Evolutionary conservation across 1,140 invertebrate genomes (phyloP).

Genomic region (Plectrocnemia conspersa): DNA sequence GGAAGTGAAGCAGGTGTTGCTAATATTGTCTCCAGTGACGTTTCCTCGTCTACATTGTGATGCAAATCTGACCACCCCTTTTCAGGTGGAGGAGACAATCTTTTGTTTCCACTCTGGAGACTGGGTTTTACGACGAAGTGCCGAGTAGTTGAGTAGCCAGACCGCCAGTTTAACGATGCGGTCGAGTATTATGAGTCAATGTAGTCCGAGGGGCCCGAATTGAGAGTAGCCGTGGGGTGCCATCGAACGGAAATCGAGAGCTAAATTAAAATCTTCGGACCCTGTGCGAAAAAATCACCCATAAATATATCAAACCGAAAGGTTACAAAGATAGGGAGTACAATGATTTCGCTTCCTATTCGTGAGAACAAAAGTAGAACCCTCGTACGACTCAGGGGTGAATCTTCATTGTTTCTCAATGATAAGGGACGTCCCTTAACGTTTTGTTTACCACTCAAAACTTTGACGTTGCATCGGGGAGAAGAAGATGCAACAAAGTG

Average conservation of each 20-base stretch:
- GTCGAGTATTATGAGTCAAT: conserved; percentile 1
- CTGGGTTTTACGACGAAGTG: not conserved
- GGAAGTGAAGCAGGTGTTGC: conserved; percentile 7
- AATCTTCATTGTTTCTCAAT: conserved; percentile 24
- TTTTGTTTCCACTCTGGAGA: conserved; percentile 9
- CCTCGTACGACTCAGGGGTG: conserved; percentile 6
- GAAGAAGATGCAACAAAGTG: too few species aligned
- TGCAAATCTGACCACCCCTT: conserved; percentile 3
- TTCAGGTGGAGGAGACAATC: not conserved
- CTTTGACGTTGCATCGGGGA: conserved; percentile 10
- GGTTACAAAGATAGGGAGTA: too few species aligned
- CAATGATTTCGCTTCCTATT: too few species aligned
- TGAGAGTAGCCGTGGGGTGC: too few species aligned
- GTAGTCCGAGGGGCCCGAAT: not conserved
- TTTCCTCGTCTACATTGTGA: conserved; percentile 17
- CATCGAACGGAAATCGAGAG: too few species aligned
- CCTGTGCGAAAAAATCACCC: not conserved
- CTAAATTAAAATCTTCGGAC: not conserved
- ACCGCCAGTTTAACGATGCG: conserved; percentile 13
- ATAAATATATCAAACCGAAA: too few species aligned
- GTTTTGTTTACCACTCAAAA: conserved; percentile 32
- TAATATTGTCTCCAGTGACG: too few species aligned
- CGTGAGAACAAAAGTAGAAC: conserved; percentile 4
- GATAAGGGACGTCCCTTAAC: conserved; percentile 31
- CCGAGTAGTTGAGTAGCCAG: too few species aligned